Evolutionary conservation across 2,797 vertebrate genomes (phyloP).

Genomic region (Sitta carolinensis): DNA sequence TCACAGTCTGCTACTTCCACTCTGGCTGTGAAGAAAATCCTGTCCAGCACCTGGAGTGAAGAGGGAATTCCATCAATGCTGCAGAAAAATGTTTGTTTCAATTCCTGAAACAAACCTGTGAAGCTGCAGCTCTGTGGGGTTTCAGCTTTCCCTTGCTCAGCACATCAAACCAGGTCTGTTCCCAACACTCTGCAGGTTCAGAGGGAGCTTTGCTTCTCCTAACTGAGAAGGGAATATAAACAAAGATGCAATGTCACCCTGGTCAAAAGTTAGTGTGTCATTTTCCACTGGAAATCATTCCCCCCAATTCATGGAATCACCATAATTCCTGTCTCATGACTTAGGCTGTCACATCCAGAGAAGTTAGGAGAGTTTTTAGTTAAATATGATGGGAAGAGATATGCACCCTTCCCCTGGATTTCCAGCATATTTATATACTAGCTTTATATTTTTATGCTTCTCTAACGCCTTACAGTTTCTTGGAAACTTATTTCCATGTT

Average conservation of each 20-base stretch:
- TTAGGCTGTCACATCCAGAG: too few relatives aligned
- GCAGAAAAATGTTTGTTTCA: neutral
- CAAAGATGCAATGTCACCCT: neutral
- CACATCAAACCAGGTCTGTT: neutral
- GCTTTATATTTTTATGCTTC: neutral
- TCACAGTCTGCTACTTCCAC: neutral
- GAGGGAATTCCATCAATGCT: neutral
- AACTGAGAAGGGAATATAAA: neutral
- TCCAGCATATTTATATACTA: neutral
- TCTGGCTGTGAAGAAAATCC: neutral
- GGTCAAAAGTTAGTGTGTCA: neutral
- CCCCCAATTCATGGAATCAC: neutral
- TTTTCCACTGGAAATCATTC: neutral
- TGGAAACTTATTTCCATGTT: accelerated
- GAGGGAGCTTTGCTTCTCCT: neutral
- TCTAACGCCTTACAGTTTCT: neutral
- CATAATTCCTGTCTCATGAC: accelerated
- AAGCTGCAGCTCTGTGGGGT: neutral
- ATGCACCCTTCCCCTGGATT: neutral
- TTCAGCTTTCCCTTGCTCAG: neutral
- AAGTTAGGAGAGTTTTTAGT: neutral
- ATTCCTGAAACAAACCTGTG: neutral
- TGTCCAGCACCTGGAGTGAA: neutral
- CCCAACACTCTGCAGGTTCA: neutral
- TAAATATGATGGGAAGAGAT: neutral